phyloP scores from a whole-genome alignment of 2,797 vertebrate species.

The Characodon lateralis region DNA sequence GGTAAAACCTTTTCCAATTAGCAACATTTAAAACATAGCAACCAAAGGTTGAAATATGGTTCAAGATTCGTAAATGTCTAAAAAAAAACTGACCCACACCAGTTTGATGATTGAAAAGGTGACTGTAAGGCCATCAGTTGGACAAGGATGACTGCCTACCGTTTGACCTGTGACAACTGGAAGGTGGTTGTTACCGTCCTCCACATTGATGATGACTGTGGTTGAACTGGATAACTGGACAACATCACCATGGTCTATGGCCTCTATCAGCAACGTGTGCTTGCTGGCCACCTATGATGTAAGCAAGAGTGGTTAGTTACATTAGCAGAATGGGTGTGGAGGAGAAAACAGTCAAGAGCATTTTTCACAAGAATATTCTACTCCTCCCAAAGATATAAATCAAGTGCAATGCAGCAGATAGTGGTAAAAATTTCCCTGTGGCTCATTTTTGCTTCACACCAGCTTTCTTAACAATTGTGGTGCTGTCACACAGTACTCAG shows the following conservation, averaged over 20 bases:
- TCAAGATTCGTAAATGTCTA: not conserved
- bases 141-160: conserved; percentile 35
- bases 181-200: conserved; percentile 69
- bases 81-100: not conserved
- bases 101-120: not conserved
- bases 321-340: not conserved
- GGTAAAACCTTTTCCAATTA: not conserved
- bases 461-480: not conserved
- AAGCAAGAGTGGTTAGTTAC: not conserved
- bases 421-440: not conserved
- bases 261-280: conserved; percentile 69
- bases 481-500: not conserved
- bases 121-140: too few relatives aligned
- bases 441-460: not conserved
- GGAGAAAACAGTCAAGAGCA: too few relatives aligned
- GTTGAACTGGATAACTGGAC: conserved; percentile 70
- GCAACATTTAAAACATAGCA: too few relatives aligned
- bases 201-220: conserved; percentile 62
- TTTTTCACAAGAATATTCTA: not conserved
- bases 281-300: conserved; percentile 55
- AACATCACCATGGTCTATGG: conserved; percentile 71
- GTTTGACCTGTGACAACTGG: conserved; percentile 63
- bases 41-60: not conserved
- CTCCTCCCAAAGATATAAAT: not conserved
- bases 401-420: not conserved